A percentile compares a stretch with the other conserved stretches of the same genome.
phyloP scores from a whole-genome alignment of 2,113 vertebrate species.

The Castor canadensis region DNA sequence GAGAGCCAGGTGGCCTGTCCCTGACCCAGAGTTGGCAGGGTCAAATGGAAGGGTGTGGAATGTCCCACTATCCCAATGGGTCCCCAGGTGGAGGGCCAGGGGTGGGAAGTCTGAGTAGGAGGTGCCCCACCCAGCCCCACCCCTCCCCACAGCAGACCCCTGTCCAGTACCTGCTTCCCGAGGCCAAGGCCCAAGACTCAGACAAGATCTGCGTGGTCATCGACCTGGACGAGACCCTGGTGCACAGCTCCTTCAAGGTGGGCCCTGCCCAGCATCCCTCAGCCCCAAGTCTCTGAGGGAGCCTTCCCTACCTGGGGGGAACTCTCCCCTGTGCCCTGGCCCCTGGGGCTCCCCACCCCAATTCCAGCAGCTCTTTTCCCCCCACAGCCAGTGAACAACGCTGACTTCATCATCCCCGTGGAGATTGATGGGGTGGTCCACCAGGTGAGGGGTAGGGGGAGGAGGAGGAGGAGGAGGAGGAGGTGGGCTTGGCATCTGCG shows the following conservation, averaged over 20 bases:
- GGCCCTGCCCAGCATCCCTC: conserved; percentile 24
- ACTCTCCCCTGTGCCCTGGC: neutral
- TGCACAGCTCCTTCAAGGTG: conserved; percentile 86
- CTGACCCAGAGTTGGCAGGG: neutral
- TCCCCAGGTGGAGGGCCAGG: neutral
- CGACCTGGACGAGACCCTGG: conserved; percentile 85
- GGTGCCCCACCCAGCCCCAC: neutral
- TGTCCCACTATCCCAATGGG: neutral
- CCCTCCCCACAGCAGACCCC: conserved; percentile 65
- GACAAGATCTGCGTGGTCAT: conserved; percentile 86
- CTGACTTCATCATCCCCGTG: conserved; percentile 96
- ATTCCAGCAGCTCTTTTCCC: neutral
- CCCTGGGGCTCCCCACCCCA: rapidly evolving
- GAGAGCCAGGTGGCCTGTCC: neutral
- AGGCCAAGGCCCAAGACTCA: conserved; percentile 80
- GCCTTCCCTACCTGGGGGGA: neutral
- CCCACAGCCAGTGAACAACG: conserved; percentile 92
- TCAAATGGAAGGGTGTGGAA: neutral
- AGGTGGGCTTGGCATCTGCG: neutral
- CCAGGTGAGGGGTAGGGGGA: conserved; percentile 85
- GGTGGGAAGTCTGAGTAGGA: neutral
- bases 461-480: neutral
- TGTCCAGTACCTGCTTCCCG: conserved; percentile 81
- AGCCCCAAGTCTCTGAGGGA: neutral
- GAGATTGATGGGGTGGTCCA: conserved; percentile 94